phyloP scores from a whole-genome alignment of 92 coral and sea anemone species.

The Actinernus sp. region DNA sequence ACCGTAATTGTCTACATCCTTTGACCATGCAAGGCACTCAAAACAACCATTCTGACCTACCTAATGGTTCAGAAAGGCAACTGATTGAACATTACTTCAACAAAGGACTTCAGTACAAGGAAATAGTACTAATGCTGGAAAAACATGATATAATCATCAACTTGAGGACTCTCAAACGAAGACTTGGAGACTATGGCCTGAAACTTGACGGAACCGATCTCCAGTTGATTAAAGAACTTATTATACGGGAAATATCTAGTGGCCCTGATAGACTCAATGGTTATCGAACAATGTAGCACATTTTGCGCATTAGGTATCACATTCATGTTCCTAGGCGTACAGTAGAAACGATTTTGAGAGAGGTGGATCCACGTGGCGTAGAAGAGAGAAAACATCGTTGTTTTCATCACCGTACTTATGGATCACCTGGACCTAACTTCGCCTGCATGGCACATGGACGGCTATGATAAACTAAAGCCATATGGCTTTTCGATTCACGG shows the following conservation, averaged over 20 bases:
- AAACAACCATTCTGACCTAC: too few relatives aligned
- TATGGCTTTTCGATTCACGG: conserved; percentile 75
- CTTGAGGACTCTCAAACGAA: conserved; percentile 61
- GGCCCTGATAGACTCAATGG: conserved; percentile 63
- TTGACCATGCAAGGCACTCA: too few relatives aligned
- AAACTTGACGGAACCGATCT: not conserved
- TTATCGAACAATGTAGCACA: conserved; percentile 62
- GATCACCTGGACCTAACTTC: conserved; percentile 60
- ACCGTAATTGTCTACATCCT: too few relatives aligned
- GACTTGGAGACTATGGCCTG: conserved; percentile 63
- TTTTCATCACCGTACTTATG: conserved; percentile 55
- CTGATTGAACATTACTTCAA: conserved; percentile 67
- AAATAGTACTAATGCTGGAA: conserved; percentile 62
- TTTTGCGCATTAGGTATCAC: conserved; percentile 49
- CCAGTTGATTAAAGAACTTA: conserved; percentile 1
- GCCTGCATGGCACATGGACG: conserved; percentile 81
- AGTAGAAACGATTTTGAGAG: too few relatives aligned
- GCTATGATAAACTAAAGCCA: conserved; percentile 67
- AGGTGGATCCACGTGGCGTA: conserved; percentile 52
- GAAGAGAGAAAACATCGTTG: conserved; percentile 36
- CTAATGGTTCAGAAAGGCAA: conserved; percentile 57
- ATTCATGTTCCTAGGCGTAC: conserved; percentile 48
- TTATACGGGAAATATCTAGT: conserved; percentile 13
- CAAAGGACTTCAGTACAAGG: conserved; percentile 57
- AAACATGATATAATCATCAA: conserved; percentile 51